Conservation (phyloP, 1,140 invertebrate genomes). For the Leptonema lineaticorne region DNA sequence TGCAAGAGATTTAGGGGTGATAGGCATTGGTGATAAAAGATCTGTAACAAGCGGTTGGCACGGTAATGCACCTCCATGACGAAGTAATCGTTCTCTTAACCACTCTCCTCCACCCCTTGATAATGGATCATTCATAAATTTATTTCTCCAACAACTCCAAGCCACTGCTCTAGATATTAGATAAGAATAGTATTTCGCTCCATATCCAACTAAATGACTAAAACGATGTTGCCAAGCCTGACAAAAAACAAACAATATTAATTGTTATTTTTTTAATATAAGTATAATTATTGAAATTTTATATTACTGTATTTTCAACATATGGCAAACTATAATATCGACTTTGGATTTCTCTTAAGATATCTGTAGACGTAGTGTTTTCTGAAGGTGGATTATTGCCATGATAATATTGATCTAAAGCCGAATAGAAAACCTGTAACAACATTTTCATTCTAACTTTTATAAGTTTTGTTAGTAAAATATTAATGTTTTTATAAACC, state of each 20-base stretch:
- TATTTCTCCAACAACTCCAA: conserved; percentile 88
- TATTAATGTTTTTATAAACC: conserved; percentile 47
- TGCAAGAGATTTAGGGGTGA: conserved; percentile 50
- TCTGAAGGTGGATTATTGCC: conserved; percentile 56
- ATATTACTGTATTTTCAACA: conserved; percentile 77
- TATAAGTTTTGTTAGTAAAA: not conserved
- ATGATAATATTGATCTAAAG: conserved; percentile 89
- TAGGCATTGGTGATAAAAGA: conserved; percentile 47
- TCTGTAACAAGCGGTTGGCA: conserved; percentile 48
- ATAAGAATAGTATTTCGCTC: conserved; percentile 98
- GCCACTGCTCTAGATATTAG: conserved; percentile 91
- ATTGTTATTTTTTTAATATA: conserved; percentile 16
- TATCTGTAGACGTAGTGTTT: conserved; percentile 68
- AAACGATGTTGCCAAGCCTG: conserved; percentile 95
- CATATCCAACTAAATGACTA: conserved; percentile 95
- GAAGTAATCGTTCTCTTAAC: conserved; percentile 75
- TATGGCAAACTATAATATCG: conserved; percentile 86
- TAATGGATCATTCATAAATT: conserved; percentile 84
- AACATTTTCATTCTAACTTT: not conserved
- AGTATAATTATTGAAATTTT: not conserved
- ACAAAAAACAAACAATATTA: conserved; percentile 40
- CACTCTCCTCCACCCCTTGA: conserved; percentile 71
- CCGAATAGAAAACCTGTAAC: conserved; percentile 72
- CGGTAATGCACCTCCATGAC: conserved; percentile 87
- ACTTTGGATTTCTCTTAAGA: conserved; percentile 78